Evolutionary conservation across 2,888 invertebrate genomes (phyloP).

Genomic region (Fragum fragum): DNA sequence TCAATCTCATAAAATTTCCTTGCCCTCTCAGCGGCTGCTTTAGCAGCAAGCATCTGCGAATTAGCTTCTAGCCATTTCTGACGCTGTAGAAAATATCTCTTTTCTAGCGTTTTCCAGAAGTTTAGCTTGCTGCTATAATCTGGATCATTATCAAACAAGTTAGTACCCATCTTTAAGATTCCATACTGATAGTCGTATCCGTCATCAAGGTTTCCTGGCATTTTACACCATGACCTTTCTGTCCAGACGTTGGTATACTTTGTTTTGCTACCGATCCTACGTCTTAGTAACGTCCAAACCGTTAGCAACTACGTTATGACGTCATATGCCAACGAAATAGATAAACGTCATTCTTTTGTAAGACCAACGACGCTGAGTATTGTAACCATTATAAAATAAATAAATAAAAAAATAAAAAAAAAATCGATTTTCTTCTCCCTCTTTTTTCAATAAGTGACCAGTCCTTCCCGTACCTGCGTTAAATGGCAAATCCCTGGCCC

Average conservation of each 20-base stretch:
- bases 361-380: too few species aligned
- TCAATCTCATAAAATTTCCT: background rate
- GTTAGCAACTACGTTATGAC: background rate
- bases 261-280: background rate
- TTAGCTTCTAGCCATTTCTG: conserved; percentile 46
- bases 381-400: too few species aligned
- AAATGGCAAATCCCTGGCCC: too few species aligned
- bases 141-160: background rate
- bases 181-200: background rate
- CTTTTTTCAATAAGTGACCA: too few species aligned
- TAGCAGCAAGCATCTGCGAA: conserved; percentile 19
- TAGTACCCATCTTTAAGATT: conserved; percentile 32
- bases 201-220: background rate
- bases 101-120: conserved; percentile 49
- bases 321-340: background rate
- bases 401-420: too few species aligned
- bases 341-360: too few species aligned
- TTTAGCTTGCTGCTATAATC: conserved; percentile 17
- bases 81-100: conserved; percentile 33
- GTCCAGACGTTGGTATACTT: background rate
- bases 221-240: background rate
- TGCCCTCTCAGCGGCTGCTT: conserved; percentile 7
- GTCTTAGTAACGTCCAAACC: background rate
- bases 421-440: too few species aligned
- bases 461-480: too few species aligned